These are phyloP conservation scores for Hirudinaria manillensis DNA, from an alignment of 2,888 invertebrate genomes.

Conservation along the genomic window DNA sequence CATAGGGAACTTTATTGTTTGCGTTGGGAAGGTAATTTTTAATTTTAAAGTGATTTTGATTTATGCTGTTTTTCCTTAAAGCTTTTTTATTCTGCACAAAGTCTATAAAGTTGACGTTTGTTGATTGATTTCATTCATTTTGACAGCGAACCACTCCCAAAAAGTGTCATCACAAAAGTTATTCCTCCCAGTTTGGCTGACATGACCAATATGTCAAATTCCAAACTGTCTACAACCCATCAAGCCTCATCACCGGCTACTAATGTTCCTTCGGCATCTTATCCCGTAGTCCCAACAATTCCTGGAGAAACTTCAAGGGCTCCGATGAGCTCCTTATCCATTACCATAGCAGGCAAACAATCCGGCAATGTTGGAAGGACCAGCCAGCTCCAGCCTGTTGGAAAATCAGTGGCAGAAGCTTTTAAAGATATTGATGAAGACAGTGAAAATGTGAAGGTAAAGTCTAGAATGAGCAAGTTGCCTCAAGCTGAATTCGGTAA, in stretches of 20 bases:
- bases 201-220: neutral
- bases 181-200: slow-evolving; percentile 27
- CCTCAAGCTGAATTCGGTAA: neutral
- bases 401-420: slow-evolving; percentile 20
- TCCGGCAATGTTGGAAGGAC: slow-evolving; percentile 6
- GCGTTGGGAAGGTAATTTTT: slow-evolving; percentile 11
- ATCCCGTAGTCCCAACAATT: no score
- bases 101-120: neutral
- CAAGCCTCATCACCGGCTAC: neutral
- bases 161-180: slow-evolving; percentile 12
- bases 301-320: neutral
- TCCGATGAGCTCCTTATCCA: slow-evolving; percentile 8
- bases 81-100: neutral
- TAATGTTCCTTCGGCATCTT: neutral
- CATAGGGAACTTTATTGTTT: slow-evolving; percentile 6
- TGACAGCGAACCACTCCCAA: slow-evolving; percentile 6
- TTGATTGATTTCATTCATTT: neutral
- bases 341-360: slow-evolving; percentile 18
- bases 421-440: slow-evolving; percentile 28
- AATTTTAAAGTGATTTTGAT: slow-evolving; percentile 20
- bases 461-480: slow-evolving; percentile 17
- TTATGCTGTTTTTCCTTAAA: neutral
- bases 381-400: slow-evolving; percentile 22
- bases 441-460: slow-evolving; percentile 14
- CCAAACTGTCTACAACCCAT: neutral